phyloP scores from a whole-genome alignment of 2,113 vertebrate species.

The Oplegnathus fasciatus region DNA sequence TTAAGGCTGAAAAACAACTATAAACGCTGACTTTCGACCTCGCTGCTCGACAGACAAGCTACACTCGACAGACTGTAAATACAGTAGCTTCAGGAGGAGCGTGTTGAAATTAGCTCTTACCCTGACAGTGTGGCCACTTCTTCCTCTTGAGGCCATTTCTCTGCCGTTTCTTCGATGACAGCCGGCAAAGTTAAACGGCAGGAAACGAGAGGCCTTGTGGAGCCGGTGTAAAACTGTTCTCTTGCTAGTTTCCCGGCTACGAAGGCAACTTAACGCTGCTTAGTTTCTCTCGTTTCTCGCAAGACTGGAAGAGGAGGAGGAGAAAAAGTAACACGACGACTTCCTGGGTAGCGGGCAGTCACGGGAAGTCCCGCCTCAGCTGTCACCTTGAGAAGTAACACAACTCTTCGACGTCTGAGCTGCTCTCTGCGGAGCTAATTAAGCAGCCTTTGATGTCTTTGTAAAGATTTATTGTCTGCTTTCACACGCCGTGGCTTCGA shows the following conservation, averaged over 20 bases:
- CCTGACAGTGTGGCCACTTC: slow-evolving; percentile 28
- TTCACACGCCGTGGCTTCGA: background rate
- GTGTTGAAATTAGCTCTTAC: slow-evolving; percentile 54
- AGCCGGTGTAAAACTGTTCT: fast-evolving
- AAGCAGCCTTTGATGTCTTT: background rate
- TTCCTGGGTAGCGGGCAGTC: slow-evolving; percentile 63
- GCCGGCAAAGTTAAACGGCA: background rate
- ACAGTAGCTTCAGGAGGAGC: slow-evolving; percentile 27
- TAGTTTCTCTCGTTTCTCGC: slow-evolving; percentile 36
- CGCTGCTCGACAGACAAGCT: background rate
- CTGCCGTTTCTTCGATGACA: slow-evolving; percentile 48
- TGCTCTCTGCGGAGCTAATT: background rate
- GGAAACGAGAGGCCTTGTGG: background rate
- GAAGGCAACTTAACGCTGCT: background rate
- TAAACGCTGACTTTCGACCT: fast-evolving
- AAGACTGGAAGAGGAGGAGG: slow-evolving; percentile 12
- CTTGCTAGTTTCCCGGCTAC: background rate
- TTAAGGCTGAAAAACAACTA: background rate
- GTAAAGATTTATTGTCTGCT: background rate
- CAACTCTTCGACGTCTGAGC: background rate
- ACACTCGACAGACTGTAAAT: background rate
- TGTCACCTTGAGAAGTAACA: slow-evolving; percentile 58
- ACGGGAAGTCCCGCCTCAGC: slow-evolving; percentile 72
- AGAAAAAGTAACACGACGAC: slow-evolving; percentile 67
- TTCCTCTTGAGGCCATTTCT: slow-evolving; percentile 20